Conservation (phyloP, 2,888 invertebrate genomes). For the Clepsis dumicolana region DNA sequence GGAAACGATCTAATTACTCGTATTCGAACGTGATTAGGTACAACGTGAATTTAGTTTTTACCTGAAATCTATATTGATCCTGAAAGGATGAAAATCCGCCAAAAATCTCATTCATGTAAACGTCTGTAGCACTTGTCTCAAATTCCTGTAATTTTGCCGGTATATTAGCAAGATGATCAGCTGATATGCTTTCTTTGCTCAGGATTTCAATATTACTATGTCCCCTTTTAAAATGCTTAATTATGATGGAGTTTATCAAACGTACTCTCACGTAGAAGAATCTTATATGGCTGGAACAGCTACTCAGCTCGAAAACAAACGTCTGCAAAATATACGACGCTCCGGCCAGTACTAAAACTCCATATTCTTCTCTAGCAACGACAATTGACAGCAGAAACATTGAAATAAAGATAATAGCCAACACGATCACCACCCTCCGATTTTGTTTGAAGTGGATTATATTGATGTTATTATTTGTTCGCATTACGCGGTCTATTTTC, state of each 20-base stretch:
- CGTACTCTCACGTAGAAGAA: slow-evolving; percentile 61
- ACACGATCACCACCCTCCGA: slow-evolving; percentile 45
- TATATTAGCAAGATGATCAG: slow-evolving; percentile 48
- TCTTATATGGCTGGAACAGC: slow-evolving; percentile 57
- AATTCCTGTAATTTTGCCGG: slow-evolving; percentile 59
- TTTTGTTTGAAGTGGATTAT: slow-evolving; percentile 50
- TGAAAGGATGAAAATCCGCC: slow-evolving; percentile 51
- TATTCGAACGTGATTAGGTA: too few species aligned
- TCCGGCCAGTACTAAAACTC: slow-evolving; percentile 36
- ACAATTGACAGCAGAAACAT: slow-evolving; percentile 44
- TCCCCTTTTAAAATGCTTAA: slow-evolving; percentile 55
- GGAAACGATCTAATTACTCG: too few species aligned
- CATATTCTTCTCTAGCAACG: slow-evolving; percentile 32
- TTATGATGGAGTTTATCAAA: slow-evolving; percentile 64
- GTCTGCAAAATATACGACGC: slow-evolving; percentile 51
- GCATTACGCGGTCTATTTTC: slow-evolving; percentile 65
- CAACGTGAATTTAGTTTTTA: too few species aligned
- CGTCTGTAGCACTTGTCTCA: slow-evolving; percentile 48
- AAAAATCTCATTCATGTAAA: slow-evolving; percentile 54
- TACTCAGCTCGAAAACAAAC: slow-evolving; percentile 58
- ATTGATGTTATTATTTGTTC: slow-evolving; percentile 56
- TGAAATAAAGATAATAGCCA: slow-evolving; percentile 43
- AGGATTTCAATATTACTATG: slow-evolving; percentile 10
- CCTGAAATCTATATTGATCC: slow-evolving; percentile 52
- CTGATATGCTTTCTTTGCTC: slow-evolving; percentile 26